A percentile compares a stretch with the other conserved stretches of the same genome.
Evolutionary conservation across 2,797 vertebrate genomes (phyloP).

Genomic region (Pteronotus mesoamericanus): DNA sequence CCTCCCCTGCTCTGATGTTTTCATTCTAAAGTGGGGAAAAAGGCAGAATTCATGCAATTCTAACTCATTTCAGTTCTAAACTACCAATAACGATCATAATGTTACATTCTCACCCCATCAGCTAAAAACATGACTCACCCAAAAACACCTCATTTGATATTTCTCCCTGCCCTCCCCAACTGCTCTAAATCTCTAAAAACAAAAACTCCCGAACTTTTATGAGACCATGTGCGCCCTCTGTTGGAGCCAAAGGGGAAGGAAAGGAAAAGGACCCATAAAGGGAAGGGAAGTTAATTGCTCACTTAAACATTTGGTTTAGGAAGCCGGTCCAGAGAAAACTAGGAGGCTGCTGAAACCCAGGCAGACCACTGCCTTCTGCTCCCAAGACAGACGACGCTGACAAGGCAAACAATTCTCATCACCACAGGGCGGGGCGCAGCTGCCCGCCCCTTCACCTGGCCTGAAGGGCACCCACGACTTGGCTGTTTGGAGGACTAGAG

Average conservation of each 20-base stretch:
- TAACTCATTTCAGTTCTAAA: not conserved
- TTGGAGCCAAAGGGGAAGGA: not conserved
- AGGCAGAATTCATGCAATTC: not conserved
- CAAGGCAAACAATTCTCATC: not conserved
- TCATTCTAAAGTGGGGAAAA: not conserved
- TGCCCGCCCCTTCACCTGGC: not conserved
- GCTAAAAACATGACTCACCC: not conserved
- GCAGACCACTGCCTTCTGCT: not conserved
- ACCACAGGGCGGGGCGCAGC: no score
- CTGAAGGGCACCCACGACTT: not conserved
- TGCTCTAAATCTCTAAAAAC: not conserved
- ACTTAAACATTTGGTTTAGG: not conserved
- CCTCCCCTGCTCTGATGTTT: not conserved
- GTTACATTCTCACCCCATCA: not conserved
- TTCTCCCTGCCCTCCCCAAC: not conserved
- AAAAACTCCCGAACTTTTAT: not conserved
- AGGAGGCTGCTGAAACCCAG: not conserved
- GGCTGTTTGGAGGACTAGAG: not conserved
- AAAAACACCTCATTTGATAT: not conserved
- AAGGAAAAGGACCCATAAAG: not conserved
- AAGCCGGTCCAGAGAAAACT: not conserved
- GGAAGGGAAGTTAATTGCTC: not conserved
- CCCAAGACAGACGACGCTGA: not conserved
- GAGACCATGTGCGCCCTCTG: not conserved
- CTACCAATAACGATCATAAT: not conserved